Percentiles rank a stretch among this genome's conserved stretches.
Evolutionary conservation across 2,113 vertebrate genomes (phyloP).

Genomic region (Percina caprodes): DNA sequence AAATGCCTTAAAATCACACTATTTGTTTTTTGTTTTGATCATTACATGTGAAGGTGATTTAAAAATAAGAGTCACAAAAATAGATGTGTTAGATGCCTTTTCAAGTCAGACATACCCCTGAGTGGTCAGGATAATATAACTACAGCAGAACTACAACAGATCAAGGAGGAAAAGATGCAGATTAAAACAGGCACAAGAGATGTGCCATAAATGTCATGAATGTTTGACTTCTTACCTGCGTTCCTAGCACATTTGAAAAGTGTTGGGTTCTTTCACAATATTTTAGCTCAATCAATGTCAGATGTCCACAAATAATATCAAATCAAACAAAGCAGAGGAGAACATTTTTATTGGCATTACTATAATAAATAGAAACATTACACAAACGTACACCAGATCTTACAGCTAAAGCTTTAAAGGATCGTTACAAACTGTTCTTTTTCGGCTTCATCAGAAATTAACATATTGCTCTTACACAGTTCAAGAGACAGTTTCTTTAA

Average conservation of each 20-base stretch:
- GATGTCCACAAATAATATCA: not conserved
- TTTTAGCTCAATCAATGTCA: not conserved
- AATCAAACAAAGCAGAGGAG: not conserved
- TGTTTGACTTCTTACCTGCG: not conserved
- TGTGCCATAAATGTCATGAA: not conserved
- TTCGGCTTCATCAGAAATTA: constrained; percentile 14
- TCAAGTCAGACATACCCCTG: not conserved
- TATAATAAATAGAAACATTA: constrained; percentile 42
- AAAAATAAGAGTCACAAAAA: not conserved
- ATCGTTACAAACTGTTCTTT: constrained; percentile 15
- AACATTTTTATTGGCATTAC: constrained; percentile 58
- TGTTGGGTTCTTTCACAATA: not conserved
- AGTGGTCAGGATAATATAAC: not conserved
- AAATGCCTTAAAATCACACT: too few relatives aligned
- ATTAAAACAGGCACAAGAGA: not conserved
- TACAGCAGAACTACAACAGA: not conserved
- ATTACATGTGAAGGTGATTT: not conserved
- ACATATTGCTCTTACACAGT: not conserved
- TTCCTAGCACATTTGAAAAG: not conserved
- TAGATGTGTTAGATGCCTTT: not conserved
- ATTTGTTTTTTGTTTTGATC: not conserved
- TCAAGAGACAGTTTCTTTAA: not conserved
- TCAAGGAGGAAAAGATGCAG: not conserved
- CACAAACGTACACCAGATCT: constrained; percentile 58
- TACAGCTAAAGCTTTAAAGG: constrained; percentile 32